Base-by-base conservation (phyloP, 2,797 vertebrate genomes). In the Lagothrix lagotricha region DNA sequence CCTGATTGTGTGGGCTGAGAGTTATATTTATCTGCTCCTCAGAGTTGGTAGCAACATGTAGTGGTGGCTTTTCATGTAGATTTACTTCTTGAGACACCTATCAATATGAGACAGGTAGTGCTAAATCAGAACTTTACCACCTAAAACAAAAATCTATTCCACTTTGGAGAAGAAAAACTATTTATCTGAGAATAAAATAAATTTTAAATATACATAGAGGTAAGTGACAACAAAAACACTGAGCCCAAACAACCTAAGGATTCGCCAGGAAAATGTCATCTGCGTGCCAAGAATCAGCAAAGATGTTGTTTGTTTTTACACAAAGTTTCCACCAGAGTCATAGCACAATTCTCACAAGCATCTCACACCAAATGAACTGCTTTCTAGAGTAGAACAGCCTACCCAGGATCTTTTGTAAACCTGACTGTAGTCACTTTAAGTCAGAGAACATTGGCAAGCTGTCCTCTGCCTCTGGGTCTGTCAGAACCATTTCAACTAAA, bases 301-400 rank as follows among this genome's bases (percentile, higher is more conserved):
- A 33, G 50, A 90, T 72, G 24, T 36, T 92, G 33, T 90, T 95
- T 90, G 20, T 88, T 88, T 95, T 95, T 92, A 48, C 19, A 67
- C 30, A 92, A 92, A 81, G 48, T 94, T 92, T 93, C 41, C 87
- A 88, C 30, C 57, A 20, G 85, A 96, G 52, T 48, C 85, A 90
- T 2, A 85, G 84, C 36, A 28, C 54, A 94, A 19, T 93, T 94
- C 95, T 95, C 86, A 94, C 4, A 52, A 89, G 92, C 36, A 75
- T 77, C 39, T 94, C 95, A 90, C 93, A 83, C 17, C 90, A 95
- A 87, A 96, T 90, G 82, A 96, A 90, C 30, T 92, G 93, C 72
- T 93, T 57, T 54, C 64, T 33, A 48, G 64, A 88, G 44, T 48
- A 90, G 54, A 94, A 83, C 10, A 41, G 57, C 22, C 76, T 90